Evolutionary conservation across 2,797 vertebrate species (phyloP).

Genomic region (Macropodus opercularis): DNA sequence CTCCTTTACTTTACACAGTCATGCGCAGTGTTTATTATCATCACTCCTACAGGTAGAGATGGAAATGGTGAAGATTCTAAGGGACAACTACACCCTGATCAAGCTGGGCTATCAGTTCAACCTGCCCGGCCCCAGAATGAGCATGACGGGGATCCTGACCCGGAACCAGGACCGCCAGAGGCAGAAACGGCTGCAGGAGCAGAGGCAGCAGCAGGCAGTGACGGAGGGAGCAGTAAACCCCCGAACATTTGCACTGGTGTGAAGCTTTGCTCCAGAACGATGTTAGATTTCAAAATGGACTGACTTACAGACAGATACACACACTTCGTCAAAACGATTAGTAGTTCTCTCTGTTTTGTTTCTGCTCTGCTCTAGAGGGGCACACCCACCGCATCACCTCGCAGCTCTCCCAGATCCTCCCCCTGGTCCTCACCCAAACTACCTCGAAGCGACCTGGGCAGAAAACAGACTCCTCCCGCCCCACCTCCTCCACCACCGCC

Average conservation of each 20-base stretch:
- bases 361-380: slow-evolving; percentile 69
- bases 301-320: background rate
- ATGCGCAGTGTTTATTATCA: too few species aligned
- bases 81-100: slow-evolving; percentile 91
- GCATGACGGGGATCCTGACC: slow-evolving; percentile 95
- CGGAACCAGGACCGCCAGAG: slow-evolving; percentile 97
- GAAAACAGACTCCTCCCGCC: slow-evolving; percentile 74
- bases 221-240: slow-evolving; percentile 75
- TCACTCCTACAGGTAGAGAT: slow-evolving; percentile 88
- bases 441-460: slow-evolving; percentile 72
- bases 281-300: background rate
- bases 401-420: slow-evolving; percentile 86
- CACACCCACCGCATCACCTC: slow-evolving; percentile 87
- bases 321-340: background rate
- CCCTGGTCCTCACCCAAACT: slow-evolving; percentile 93
- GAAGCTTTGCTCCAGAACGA: background rate
- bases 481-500: slow-evolving; percentile 79
- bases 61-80: slow-evolving; percentile 95
- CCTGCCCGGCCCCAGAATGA: slow-evolving; percentile 94
- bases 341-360: background rate
- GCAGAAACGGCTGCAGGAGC: slow-evolving; percentile 92
- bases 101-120: slow-evolving; percentile 97
- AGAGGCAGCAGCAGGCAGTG: slow-evolving; percentile 84
- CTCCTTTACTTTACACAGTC: background rate
- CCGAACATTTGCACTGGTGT: slow-evolving; percentile 83